phyloP scores from a whole-genome alignment of 2,888 invertebrate species.

The Trachelus tabidus region DNA sequence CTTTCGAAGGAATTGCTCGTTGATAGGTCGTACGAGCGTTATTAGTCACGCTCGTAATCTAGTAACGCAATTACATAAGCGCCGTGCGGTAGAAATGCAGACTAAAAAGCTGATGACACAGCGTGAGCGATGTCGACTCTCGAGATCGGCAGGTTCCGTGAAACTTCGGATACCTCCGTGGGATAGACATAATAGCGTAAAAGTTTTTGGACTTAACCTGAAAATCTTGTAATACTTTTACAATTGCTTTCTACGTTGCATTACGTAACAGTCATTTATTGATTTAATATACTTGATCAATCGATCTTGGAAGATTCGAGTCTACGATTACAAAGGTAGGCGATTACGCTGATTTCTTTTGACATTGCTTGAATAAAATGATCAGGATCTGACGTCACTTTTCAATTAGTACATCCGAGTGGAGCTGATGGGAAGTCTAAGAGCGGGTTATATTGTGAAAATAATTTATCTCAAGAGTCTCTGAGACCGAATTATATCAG shows the following conservation, averaged over 20 bases:
- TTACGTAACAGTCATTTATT: background rate
- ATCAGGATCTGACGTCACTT: background rate
- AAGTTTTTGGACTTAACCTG: background rate
- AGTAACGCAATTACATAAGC: background rate
- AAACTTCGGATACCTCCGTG: background rate
- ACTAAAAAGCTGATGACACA: background rate
- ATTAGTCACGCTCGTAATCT: background rate
- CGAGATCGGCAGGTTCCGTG: background rate
- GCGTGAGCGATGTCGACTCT: background rate
- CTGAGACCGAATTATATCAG: background rate
- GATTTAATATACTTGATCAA: background rate
- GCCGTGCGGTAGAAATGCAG: background rate
- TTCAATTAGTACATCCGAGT: background rate
- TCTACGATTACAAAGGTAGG: background rate
- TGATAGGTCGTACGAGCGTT: background rate
- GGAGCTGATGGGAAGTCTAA: too few relatives aligned
- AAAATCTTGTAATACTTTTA: background rate
- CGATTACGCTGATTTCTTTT: background rate
- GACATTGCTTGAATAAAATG: background rate
- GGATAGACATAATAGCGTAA: background rate
- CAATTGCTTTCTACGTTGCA: background rate
- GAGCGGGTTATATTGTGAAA: background rate
- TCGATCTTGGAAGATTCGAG: background rate
- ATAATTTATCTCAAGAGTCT: background rate
- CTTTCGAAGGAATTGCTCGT: background rate